A percentile compares a stretch with the other conserved stretches of the same genome.
These are phyloP conservation scores for Bhutanitis thaidina DNA, from an alignment of 2,888 invertebrate species.

Conservation along the genomic window DNA sequence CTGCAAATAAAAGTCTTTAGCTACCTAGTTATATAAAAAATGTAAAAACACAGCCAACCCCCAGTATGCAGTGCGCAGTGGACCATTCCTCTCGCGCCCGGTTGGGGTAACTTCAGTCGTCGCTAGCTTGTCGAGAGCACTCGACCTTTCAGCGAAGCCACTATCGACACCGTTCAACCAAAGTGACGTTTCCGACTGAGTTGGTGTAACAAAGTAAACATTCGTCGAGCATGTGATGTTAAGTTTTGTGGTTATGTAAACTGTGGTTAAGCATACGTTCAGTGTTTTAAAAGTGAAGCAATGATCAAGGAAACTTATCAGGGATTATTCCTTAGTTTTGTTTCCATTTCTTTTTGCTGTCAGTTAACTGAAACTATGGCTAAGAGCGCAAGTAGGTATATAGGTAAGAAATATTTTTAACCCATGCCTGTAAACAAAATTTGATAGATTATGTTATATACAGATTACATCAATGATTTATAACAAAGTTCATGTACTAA, in stretches of 20 bases:
- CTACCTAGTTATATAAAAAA: constrained; percentile 46
- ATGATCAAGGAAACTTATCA: constrained; percentile 74
- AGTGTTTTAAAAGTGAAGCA: constrained; percentile 27
- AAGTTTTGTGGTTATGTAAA: constrained; percentile 21
- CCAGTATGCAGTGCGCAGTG: constrained; percentile 62
- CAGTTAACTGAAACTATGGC: constrained; percentile 73
- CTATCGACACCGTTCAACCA: constrained; percentile 39
- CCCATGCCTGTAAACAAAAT: too few species aligned
- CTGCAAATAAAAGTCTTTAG: constrained; percentile 35
- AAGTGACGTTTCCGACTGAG: constrained; percentile 29
- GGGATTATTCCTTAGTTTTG: constrained; percentile 69
- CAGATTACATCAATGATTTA: too few species aligned
- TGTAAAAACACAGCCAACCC: constrained; percentile 41
- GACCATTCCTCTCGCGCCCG: constrained; percentile 39
- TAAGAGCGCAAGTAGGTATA: constrained; percentile 70
- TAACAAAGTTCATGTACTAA: too few species aligned
- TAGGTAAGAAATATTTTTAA: constrained; percentile 50
- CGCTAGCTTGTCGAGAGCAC: constrained; percentile 54
- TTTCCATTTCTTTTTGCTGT: constrained; percentile 73
- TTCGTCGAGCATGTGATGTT: constrained; percentile 17
- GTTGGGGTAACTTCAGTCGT: constrained; percentile 47
- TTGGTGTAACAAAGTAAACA: constrained; percentile 26
- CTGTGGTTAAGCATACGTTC: constrained; percentile 8
- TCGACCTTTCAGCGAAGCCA: constrained; percentile 49
- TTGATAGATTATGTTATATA: too few species aligned